Conservation (phyloP, 2,797 vertebrate genomes). For the Pseudomugil gertrudae region DNA sequence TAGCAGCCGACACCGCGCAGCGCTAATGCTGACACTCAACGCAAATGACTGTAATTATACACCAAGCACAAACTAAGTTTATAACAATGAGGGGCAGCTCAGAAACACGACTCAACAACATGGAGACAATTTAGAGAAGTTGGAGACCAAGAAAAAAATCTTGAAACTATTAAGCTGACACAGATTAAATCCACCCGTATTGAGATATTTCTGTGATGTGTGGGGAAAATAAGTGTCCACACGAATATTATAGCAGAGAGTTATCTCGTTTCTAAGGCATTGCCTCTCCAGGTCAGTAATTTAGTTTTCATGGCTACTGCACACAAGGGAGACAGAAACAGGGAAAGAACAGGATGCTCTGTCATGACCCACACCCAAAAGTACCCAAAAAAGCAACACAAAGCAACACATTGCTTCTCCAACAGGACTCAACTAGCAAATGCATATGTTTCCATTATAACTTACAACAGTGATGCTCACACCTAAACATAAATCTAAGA, state of each 20-base stretch:
- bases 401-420: too few relatives aligned
- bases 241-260: neutral
- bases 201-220: neutral
- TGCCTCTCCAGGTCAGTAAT: neutral
- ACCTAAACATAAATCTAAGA: neutral
- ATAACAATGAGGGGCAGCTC: constrained; percentile 68
- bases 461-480: neutral
- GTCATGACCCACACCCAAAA: neutral
- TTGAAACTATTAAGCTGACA: constrained; percentile 23
- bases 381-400: neutral
- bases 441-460: neutral
- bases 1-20: constrained; percentile 72
- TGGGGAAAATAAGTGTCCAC: neutral
- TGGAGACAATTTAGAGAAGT: constrained; percentile 60
- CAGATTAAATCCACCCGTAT: neutral
- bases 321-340: neutral
- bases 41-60: constrained; percentile 85
- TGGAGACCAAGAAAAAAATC: constrained; percentile 51
- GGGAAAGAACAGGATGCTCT: neutral
- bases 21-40: constrained; percentile 70
- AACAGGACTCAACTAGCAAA: too few relatives aligned
- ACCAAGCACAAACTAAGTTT: constrained; percentile 70
- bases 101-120: constrained; percentile 60
- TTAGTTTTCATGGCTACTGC: neutral
- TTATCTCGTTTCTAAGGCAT: neutral